Conservation (phyloP, 2,797 vertebrate genomes). For the Centroberyx gerrardi region DNA sequence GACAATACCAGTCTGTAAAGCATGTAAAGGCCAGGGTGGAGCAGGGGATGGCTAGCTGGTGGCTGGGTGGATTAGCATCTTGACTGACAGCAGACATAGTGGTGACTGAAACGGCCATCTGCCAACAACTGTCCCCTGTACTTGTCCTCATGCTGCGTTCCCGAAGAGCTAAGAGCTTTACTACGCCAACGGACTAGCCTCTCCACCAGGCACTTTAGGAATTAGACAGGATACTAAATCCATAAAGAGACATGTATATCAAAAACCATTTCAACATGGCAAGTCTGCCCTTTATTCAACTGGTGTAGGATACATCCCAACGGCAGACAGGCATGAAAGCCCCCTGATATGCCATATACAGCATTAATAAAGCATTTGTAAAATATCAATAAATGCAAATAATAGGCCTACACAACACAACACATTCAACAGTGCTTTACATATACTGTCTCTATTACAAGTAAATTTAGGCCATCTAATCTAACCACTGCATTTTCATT, state of each 20-base stretch:
- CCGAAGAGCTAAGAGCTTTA: conserved; percentile 64
- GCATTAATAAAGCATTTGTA: background rate
- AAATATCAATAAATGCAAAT: conserved; percentile 2
- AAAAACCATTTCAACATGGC: conserved; percentile 37
- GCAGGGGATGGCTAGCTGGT: conserved; percentile 4
- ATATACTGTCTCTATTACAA: background rate
- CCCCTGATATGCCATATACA: background rate
- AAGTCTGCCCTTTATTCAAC: conserved; percentile 33
- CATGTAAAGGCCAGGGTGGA: background rate
- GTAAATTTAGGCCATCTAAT: too few relatives aligned
- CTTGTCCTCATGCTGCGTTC: conserved; percentile 48
- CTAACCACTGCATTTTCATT: background rate
- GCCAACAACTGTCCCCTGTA: conserved; percentile 52
- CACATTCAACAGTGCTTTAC: background rate
- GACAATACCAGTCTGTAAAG: conserved; percentile 35
- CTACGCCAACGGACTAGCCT: conserved; percentile 40
- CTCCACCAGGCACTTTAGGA: conserved; percentile 59
- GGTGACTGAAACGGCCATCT: conserved; percentile 69
- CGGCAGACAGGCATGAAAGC: conserved; percentile 3
- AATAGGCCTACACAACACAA: background rate
- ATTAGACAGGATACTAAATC: conserved; percentile 72
- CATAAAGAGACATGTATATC: conserved; percentile 58
- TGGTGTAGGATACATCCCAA: conserved; percentile 25
- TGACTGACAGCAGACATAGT: conserved; percentile 36
- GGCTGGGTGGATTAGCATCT: conserved; percentile 66